Conservation (phyloP, 2,888 invertebrate genomes). For the Trilocha varians region DNA sequence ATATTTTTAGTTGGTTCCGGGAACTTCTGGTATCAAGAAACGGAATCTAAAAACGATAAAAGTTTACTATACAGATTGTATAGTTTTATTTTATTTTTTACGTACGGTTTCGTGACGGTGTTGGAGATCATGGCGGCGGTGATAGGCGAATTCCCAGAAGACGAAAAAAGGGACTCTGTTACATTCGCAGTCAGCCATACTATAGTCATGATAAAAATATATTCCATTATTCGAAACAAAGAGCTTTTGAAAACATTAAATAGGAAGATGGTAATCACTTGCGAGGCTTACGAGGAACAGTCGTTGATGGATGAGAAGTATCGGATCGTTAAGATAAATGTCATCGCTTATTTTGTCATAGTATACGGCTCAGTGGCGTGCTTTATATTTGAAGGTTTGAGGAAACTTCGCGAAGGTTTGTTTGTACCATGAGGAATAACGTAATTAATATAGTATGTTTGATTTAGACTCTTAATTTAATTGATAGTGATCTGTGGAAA, state of each 20-base stretch:
- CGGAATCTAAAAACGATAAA: slow-evolving; percentile 36
- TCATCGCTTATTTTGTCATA: slow-evolving; percentile 31
- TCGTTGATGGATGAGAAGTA: slow-evolving; percentile 38
- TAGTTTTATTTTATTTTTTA: slow-evolving; percentile 27
- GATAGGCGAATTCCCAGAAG: slow-evolving; percentile 46
- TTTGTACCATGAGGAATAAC: neutral
- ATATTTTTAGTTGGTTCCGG: slow-evolving; percentile 49
- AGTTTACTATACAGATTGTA: slow-evolving; percentile 35
- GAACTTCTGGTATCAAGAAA: slow-evolving; percentile 52
- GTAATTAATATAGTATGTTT: too few species aligned
- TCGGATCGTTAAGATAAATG: slow-evolving; percentile 46
- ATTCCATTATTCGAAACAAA: slow-evolving; percentile 40
- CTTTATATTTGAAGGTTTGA: slow-evolving; percentile 49
- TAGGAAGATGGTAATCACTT: slow-evolving; percentile 37
- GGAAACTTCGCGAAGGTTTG: slow-evolving; percentile 39
- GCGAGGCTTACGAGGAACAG: slow-evolving; percentile 38
- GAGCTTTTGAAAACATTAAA: slow-evolving; percentile 36
- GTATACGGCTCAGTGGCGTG: slow-evolving; percentile 41
- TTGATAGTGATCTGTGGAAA: too few species aligned
- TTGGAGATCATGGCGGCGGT: slow-evolving; percentile 51
- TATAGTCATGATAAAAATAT: slow-evolving; percentile 50
- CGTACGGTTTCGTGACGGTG: slow-evolving; percentile 43
- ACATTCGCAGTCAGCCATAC: slow-evolving; percentile 55
- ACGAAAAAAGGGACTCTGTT: slow-evolving; percentile 50
- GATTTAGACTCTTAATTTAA: too few species aligned